Evolutionary conservation across 2,888 invertebrate species (phyloP), one percentile per base, ranked within the genome.

Genomic region (Adelphocoris suturalis): DNA sequence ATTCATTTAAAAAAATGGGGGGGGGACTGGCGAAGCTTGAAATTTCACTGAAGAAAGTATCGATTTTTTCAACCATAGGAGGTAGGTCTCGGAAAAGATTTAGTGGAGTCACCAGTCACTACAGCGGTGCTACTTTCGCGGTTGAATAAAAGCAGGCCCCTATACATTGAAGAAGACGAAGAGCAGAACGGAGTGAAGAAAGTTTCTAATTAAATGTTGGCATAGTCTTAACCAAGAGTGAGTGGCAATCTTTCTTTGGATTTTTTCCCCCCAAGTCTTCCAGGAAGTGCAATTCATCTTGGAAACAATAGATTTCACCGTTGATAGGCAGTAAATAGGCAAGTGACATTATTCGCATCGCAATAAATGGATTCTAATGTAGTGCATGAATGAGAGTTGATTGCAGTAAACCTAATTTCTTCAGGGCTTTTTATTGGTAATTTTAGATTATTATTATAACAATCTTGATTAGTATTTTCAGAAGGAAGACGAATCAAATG

Each of bases 201-300:
- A 61, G 61, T 61, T 61, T 61, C 61, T 61, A 61, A 61, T 61
- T 61, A 61, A 52, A 61, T 61, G 61, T 61, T 61, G 61, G 14
- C 61, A n/a, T 61, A n/a, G 61, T 61, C 61, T 61, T 61, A n/a
- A 61, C 61, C 19, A 61, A 61, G 61, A 61, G 61, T 61, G 61
- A 61, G 5, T 19, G 61, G 61, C 61, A 61, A 61, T 1, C 61
- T 61, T 61, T 61, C 61, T n/a, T n/a, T 61, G 14, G 19, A 61
- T n/a, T 61, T 61, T 61, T 61, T 61, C 11, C 12, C 11, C 12
- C 11, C 52, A 61, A 61, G 61, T 19, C 61, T n/a, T 61, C 11
- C 2, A 52, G 37, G 37, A 37, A 37, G 7, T 37, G 37, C 37
- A 37, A 37, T 37, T 37, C 37, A 37, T 37, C 7, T 7, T 37